These are phyloP conservation scores for Patagioenas fasciata DNA, from an alignment of 2,113 vertebrate species.

Conservation along the genomic window DNA sequence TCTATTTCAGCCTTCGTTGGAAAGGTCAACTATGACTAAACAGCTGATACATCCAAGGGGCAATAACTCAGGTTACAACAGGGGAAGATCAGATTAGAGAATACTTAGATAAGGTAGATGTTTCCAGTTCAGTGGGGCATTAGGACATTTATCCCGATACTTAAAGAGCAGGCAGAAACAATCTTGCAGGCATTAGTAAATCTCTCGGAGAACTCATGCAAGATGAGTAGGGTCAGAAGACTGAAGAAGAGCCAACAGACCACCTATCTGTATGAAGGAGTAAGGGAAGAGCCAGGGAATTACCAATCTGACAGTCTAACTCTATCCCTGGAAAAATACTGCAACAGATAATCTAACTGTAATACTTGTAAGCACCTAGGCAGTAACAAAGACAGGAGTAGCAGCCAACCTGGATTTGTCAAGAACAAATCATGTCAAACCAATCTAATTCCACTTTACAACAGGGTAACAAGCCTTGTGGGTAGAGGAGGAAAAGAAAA, in stretches of 20 bases:
- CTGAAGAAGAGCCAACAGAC: not conserved
- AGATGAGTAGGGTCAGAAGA: not conserved
- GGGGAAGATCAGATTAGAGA: not conserved
- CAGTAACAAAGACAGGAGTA: not conserved
- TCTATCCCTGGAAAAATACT: not conserved
- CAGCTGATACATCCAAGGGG: not conserved
- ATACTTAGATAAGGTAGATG: not conserved
- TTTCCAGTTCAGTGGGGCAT: not conserved
- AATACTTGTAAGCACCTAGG: not conserved
- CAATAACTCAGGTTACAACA: not conserved
- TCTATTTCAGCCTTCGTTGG: constrained; percentile 1
- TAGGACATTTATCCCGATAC: not conserved
- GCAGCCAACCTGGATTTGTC: not conserved
- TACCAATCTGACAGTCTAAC: not conserved
- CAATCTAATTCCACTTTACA: not conserved
- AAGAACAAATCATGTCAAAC: constrained; percentile 20
- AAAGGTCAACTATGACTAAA: not conserved
- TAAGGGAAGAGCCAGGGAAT: not conserved
- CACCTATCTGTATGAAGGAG: not conserved
- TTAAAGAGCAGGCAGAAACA: not conserved
- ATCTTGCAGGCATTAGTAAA: not conserved
- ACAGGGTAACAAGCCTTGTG: not conserved
- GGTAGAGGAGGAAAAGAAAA: not conserved
- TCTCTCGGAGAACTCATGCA: not conserved
- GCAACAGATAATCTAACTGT: not conserved